Base-by-base conservation (phyloP, 1,140 invertebrate species). In the Pseudobourletiella spinata region DNA sequence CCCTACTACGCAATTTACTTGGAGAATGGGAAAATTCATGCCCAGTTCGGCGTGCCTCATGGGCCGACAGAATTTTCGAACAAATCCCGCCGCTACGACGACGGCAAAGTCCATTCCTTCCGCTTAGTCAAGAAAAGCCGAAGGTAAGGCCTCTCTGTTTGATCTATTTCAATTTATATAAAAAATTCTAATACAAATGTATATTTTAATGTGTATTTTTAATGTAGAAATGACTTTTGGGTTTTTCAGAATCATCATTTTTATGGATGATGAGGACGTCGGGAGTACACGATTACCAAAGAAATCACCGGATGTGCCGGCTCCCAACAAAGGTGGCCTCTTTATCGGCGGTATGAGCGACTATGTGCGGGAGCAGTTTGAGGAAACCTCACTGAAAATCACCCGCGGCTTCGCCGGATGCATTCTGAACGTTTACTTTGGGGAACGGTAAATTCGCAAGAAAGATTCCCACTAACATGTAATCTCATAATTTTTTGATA, bases 371-470 rank as follows among this genome's bases (percentile, higher is more conserved):
- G n/a, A 20, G n/a, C 46, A 64, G 39, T 65, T 59, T 59, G 18
- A 25, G 24, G 42, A 61, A 8, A 60, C 59, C 1, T 22, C 61
- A 28, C 48, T 61, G 2, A 43, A 43, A n/a, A 28, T 66, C 4
- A 57, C 42, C 1, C 48, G 32, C 46, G 59, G 64, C 1, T 66
- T 66, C 54, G 78, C 80, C 58, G 90, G 90, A 28, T 84, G 86
- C 4, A 85, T 94, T 22, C 84, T 83, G 67, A 87, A 94, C 76
- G 81, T 86, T 18, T 83, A 89, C 58, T 84, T 91, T 63, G 87
- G 89, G 72, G 83, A 88, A 65, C 78, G 82, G 85, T 87, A 76
- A 80, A 81, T 79, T 3, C 32, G 32, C n/a, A 39, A 8, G 32
- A 39, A 11, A 39, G 8, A 39, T 39, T 39, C 32, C n/a, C n/a